Evolutionary conservation across 2,888 invertebrate genomes (phyloP), one percentile per base, ranked within the genome.

Genomic region (Phengaris alcon): DNA sequence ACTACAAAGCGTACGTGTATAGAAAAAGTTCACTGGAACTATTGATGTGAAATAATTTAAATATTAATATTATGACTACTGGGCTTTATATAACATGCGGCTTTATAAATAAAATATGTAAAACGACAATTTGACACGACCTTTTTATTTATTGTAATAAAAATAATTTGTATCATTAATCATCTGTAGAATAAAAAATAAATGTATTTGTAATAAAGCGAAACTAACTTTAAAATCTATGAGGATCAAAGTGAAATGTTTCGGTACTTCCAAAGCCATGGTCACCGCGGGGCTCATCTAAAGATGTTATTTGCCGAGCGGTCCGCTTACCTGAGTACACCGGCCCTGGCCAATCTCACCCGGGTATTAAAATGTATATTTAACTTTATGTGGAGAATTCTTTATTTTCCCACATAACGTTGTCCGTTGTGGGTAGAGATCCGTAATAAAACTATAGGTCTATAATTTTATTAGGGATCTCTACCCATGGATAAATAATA

Each of bases 251-350:
- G 10, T 10, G 10, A 12, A 52, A 52, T 10, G 52, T 52, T 8
- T 12, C 12, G 35, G 64, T 35, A 64, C 35, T 6, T 6, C 35
- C 6, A 13, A 35, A 64, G 6, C 10, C 64, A 6, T 64, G 35
- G 64, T 64, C 10, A 64, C 64, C 64, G 12, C 12, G 12, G 64
- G 1, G 64, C 64, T 64, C 64, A 64, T 64, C 64, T 64, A 35
- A 64, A 64, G 64, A 64, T 6, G 64, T 64, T 64, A 64, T 64
- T 64, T 64, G 12, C 35, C 35, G 6, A 64, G 35, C 59, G 57
- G 57, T n/a, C 59, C 22, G 48, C 48, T 48, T 35, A 64, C 64
- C 64, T 64, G 35, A 64, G 64, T 12, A n/a, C 13, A 57, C 57
- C 55, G 9, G 22, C 59, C 12, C 64, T 10, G 64, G 35, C 64